Conservation (phyloP, 2,113 vertebrate genomes). For the Solea senegalensis region DNA sequence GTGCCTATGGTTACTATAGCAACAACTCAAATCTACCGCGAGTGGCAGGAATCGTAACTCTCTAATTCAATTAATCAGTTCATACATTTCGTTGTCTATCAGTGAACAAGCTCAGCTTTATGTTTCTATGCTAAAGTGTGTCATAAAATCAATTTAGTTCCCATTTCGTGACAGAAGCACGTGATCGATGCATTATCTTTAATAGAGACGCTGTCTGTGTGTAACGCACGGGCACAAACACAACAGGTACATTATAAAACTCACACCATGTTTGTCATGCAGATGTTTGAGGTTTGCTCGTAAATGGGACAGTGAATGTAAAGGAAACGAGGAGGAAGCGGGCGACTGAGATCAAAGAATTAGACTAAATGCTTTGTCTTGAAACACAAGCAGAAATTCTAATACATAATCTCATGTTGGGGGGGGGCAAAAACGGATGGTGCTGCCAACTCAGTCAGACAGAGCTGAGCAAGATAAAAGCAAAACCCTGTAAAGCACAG, state of each 20-base stretch:
- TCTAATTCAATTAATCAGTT: too few relatives aligned
- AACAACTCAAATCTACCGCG: too few relatives aligned
- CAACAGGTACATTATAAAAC: slow-evolving; percentile 1
- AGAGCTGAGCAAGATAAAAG: slow-evolving; percentile 79
- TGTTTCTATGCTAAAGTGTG: too few relatives aligned
- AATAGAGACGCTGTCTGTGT: too few relatives aligned
- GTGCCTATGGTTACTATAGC: too few relatives aligned
- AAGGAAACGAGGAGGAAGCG: slow-evolving; percentile 10
- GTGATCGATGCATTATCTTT: too few relatives aligned
- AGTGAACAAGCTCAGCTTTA: too few relatives aligned
- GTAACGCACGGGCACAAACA: too few relatives aligned
- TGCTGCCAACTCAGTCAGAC: slow-evolving; percentile 46
- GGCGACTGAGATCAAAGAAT: slow-evolving; percentile 12
- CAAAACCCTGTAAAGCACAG: slow-evolving; percentile 80
- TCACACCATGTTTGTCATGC: neutral
- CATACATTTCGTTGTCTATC: too few relatives aligned
- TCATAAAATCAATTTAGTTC: too few relatives aligned
- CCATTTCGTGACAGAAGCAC: too few relatives aligned
- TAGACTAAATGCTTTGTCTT: slow-evolving; percentile 39
- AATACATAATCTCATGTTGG: slow-evolving; percentile 32
- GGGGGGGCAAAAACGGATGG: slow-evolving; percentile 16
- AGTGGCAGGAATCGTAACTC: too few relatives aligned
- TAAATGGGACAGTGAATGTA: slow-evolving; percentile 5
- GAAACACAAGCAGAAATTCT: slow-evolving; percentile 37
- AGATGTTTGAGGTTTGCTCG: slow-evolving; percentile 13